Evolutionary conservation across 2,113 vertebrate species (phyloP), one percentile per base, ranked within the genome.

Genomic region (Budorcas taxicolor): DNA sequence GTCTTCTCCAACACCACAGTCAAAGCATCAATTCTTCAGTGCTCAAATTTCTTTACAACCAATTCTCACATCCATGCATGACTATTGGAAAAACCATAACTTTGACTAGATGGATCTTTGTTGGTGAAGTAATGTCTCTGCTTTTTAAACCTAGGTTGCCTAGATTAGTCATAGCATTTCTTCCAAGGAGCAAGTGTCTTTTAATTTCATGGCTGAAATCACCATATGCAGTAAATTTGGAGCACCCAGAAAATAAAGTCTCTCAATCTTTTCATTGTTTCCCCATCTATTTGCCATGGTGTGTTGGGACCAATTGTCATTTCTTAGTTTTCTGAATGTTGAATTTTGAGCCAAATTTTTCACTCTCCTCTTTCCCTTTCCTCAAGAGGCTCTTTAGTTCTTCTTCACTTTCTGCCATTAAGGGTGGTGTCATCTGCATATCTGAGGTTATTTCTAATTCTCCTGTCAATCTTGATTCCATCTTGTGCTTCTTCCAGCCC

Each of bases 201-300:
- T 67, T 67, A 67, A 67, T 67, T 67, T 67, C 33, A 67, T 67
- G 64, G 17, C 17, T 36, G 17, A 1, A 67, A 3, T 67, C 17
- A 67, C 16, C 33, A 36, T 21, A 2, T 36, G 9, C 17, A 67
- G 64, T 67, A 1, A 36, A 5, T 36, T 36, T 21, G 64, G 33
- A 67, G 17, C 64, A 8, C 8, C 0, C 0, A n/a, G 0, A 21
- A 67, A 67, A 67, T 67, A 36, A 67, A 67, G 33, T 67, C 17
- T 33, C 1, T 5, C 16, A 67, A 8, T 33, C 2, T 62, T 33
- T 62, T 7, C 60, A 16, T 16, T n/a, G 33, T n/a, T 67, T 19
- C 16, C 16, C 16, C 16, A n/a, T 67, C 16, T 67, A 19, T 67
- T n/a, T 67, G 7, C 33, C 33, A n/a, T 67, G 16, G 2, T 1